Base-by-base conservation (phyloP, 2,797 vertebrate genomes). In the Propithecus deckenii region DNA sequence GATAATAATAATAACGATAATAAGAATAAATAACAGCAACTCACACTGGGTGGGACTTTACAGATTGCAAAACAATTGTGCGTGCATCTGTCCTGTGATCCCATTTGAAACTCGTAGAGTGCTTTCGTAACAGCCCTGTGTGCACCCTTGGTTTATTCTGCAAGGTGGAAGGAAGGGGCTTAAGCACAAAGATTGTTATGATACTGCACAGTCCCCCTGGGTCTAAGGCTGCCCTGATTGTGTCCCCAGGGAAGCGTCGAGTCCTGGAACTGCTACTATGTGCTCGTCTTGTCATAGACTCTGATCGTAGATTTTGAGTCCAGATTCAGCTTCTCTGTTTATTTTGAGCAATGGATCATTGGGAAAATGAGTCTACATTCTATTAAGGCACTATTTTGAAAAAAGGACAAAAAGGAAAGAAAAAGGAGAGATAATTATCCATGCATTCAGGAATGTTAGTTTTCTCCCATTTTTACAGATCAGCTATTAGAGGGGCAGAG, bases 171-270 rank as follows among this genome's bases (percentile, higher is more conserved):
- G 32, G 5, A 43, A n/a, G n/a, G 22, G 5, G 28, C 5, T 11
- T 41, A 41, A 30, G n/a, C 43, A 30, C 46, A 50, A 23, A 8
- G 2, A 0, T 13, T 9, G 20, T 23, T 23, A 17, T 50, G 30
- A 32, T 28, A 32, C 32, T 0, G 46, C 38, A 22, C 12, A 18
- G 18, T 6, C 3, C 0, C 59, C 7, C 23, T 7, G 32, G 71
- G 17, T 20, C 14, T 30, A 41, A 55, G 0, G 13, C 32, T 11
- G 7, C 35, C 75, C 55, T 57, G 67, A 17, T 5, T 8, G 23
- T 35, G n/a, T 63, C 41, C 43, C 2, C n/a, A 0, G 0, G 22
- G 32, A 69, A 18, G 38, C 2, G 0, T 3, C 6, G 35, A 43
- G 38, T 65, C 83, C 52, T 17, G 35, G 38, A 38, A 5, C 52